Base-by-base conservation (phyloP, 2,888 invertebrate species). In the Rosalia funebris region DNA sequence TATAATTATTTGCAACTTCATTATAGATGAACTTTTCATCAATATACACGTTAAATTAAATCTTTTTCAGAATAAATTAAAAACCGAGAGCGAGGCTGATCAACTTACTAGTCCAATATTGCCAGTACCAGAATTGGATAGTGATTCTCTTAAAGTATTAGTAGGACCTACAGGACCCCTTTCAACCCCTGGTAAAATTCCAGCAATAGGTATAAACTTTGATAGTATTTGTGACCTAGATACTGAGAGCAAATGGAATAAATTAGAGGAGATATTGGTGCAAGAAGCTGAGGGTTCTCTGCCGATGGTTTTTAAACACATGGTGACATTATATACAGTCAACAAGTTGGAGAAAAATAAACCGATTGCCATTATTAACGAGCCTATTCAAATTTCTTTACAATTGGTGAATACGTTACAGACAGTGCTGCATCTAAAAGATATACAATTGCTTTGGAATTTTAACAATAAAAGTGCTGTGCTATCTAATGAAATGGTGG, bases 301-400 rank as follows among this genome's bases (percentile, higher is more conserved):
- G 15, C 89, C 91, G 2, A 87, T 91, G 83, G 87, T 91, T 65
- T 93, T 93, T 79, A 91, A 90, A 75, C 93, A 95, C 0, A 88
- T 90, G 1, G 83, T 90, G 19, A 90, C 91, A 65, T 83, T 95
- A 52, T 91, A 91, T 76, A 90, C 88, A 0, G 85, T 86, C 65
- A 84, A 84, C 57, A 88, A 88, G 57, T 88, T 91, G 63, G 88
- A 88, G 68, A 83, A 81, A 44, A 82, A 83, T 46, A 87, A 86
- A 73, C 91, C 94, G 1, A 82, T 89, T 15, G 90, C 90, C 7
- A 88, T 93, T 45, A 86, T 92, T 70, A 90, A 90, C 78, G 96
- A 96, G 79, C 91, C 92, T 0, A 89, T 96, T 53, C 90, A 90
- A 79, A 84, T 96, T 53, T 89, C 90, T 36, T 84, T 96, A 17